phyloP scores from a whole-genome alignment of 2,113 vertebrate species.

The Eurypyga helias region DNA sequence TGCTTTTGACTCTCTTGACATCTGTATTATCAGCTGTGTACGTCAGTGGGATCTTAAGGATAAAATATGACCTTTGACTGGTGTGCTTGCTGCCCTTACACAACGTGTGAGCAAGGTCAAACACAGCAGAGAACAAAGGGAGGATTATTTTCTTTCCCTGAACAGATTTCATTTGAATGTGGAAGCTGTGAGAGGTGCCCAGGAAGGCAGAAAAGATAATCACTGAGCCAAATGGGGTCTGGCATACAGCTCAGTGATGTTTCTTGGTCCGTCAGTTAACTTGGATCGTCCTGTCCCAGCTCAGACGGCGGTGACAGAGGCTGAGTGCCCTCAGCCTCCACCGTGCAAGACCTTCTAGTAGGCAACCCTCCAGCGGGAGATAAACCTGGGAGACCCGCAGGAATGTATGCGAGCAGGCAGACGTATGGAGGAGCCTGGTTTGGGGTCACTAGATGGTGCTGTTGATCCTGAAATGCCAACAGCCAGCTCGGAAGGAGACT shows the following conservation, averaged over 20 bases:
- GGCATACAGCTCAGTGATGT: not conserved
- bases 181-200: not conserved
- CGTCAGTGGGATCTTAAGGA: not conserved
- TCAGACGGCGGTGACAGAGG: not conserved
- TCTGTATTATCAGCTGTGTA: not conserved
- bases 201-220: not conserved
- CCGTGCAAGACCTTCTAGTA: not conserved
- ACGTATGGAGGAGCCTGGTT: not conserved
- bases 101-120: not conserved
- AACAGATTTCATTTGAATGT: not conserved
- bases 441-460: slow-evolving; percentile 57
- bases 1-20: not conserved
- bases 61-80: not conserved
- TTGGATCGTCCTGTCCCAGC: not conserved
- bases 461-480: not conserved
- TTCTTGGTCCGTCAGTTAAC: not conserved
- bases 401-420: not conserved
- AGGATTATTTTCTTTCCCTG: not conserved
- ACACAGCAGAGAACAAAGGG: not conserved
- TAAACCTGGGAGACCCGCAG: not conserved
- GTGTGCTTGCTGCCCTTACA: not conserved
- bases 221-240: not conserved
- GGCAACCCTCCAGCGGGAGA: not conserved
- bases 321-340: not conserved
- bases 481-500: not conserved